Conservation (phyloP, 2,113 vertebrate species). For the Phaethornis superciliosus region DNA sequence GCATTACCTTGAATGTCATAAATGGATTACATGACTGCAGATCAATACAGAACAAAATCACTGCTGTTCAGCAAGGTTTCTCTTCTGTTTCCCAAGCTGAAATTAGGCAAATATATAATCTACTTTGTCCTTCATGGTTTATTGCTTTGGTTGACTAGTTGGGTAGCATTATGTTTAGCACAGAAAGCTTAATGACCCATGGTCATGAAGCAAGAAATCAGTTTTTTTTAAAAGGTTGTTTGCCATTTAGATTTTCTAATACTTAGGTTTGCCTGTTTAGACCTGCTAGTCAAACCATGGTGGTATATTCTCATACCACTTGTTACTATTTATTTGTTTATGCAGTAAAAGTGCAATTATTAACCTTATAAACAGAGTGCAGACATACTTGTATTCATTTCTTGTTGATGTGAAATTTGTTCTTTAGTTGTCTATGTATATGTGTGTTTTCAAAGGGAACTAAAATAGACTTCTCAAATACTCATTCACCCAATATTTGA, state of each 20-base stretch:
- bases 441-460: background rate
- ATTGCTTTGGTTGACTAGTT: background rate
- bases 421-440: background rate
- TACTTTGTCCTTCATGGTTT: background rate
- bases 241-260: background rate
- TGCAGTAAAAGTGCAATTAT: background rate
- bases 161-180: background rate
- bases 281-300: background rate
- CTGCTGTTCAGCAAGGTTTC: background rate
- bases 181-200: background rate
- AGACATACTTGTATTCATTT: background rate
- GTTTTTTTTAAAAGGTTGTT: background rate
- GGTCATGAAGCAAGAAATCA: background rate
- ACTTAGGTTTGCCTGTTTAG: background rate
- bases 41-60: background rate
- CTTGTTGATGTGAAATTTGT: background rate
- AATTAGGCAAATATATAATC: slow-evolving; percentile 17
- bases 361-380: background rate
- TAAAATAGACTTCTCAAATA: background rate
- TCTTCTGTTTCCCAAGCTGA: background rate
- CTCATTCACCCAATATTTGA: background rate
- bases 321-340: slow-evolving; percentile 15
- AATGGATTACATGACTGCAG: background rate
- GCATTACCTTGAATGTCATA: background rate
- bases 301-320: background rate